Percentiles rank a stretch among this genome's conserved stretches.
Conservation (phyloP, 1,140 invertebrate genomes). For the Contarinia nasturtii region DNA sequence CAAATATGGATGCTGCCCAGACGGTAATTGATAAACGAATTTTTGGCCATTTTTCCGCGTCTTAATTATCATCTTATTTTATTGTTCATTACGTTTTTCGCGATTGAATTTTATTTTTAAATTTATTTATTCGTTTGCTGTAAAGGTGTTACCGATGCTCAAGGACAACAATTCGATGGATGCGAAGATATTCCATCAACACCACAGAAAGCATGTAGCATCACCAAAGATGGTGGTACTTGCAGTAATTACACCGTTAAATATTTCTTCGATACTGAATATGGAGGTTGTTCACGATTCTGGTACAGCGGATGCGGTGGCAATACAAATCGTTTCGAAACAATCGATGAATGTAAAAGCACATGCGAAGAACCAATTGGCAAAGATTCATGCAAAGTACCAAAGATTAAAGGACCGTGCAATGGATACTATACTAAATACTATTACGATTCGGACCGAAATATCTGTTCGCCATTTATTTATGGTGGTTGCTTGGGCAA, state of each 20-base stretch:
- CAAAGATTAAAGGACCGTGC: slow-evolving; percentile 69
- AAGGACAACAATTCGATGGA: slow-evolving; percentile 64
- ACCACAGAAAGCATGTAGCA: slow-evolving; percentile 47
- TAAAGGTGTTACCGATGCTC: slow-evolving; percentile 51
- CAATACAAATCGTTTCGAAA: slow-evolving; percentile 73
- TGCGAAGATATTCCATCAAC: slow-evolving; percentile 47
- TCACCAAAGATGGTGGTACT: slow-evolving; percentile 53
- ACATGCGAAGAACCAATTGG: slow-evolving; percentile 72
- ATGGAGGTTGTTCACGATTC: slow-evolving; percentile 78
- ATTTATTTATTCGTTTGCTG: too few species aligned
- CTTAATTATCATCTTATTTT: too few species aligned
- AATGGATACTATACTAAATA: slow-evolving; percentile 58
- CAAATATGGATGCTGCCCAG: slow-evolving; percentile 70
- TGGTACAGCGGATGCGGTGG: slow-evolving; percentile 92
- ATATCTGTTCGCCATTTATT: slow-evolving; percentile 59
- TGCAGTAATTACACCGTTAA: slow-evolving; percentile 71
- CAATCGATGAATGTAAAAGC: slow-evolving; percentile 68
- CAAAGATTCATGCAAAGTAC: slow-evolving; percentile 63
- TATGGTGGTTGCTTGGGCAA: slow-evolving; percentile 80
- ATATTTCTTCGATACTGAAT: slow-evolving; percentile 76
- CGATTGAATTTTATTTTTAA: too few species aligned
- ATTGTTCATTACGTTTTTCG: too few species aligned
- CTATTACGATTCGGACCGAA: slow-evolving; percentile 60
- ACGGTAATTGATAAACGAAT: too few species aligned
- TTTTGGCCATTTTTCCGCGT: too few species aligned